Conservation (phyloP, 2,797 vertebrate species). For the Gymnopithys bicolor region DNA sequence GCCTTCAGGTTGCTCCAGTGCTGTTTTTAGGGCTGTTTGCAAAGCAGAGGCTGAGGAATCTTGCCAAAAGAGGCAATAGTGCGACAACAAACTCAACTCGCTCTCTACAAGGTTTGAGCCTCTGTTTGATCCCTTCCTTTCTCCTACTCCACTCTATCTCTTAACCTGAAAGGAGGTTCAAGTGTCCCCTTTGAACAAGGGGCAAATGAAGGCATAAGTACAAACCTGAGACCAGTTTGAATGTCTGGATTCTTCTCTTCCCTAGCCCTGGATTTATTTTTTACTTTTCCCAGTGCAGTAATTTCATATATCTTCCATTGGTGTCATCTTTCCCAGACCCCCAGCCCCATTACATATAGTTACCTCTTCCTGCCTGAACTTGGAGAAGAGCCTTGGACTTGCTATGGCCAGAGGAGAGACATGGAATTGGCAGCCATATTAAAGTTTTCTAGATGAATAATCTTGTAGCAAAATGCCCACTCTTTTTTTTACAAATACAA, state of each 20-base stretch:
- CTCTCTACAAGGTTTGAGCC: neutral
- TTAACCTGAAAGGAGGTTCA: neutral
- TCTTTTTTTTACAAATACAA: neutral
- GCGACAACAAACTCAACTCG: neutral
- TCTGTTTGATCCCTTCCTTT: neutral
- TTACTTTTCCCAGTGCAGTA: neutral
- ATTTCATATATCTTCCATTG: neutral
- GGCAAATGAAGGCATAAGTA: neutral
- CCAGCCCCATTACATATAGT: neutral
- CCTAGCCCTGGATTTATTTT: neutral
- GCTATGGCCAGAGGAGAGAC: neutral
- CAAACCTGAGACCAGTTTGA: neutral
- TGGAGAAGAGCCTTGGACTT: neutral
- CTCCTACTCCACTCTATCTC: fast-evolving
- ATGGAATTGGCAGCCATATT: neutral
- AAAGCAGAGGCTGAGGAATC: neutral
- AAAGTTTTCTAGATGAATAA: neutral
- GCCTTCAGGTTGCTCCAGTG: neutral
- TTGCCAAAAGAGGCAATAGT: neutral
- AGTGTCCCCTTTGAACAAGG: neutral
- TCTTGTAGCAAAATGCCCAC: neutral
- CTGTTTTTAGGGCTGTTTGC: neutral
- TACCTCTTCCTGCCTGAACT: neutral
- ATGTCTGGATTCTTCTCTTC: neutral
- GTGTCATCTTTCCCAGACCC: neutral